Evolutionary conservation across 2,797 vertebrate genomes (phyloP), one percentile per base, ranked within the genome.

Genomic region (Taenioides sp.): DNA sequence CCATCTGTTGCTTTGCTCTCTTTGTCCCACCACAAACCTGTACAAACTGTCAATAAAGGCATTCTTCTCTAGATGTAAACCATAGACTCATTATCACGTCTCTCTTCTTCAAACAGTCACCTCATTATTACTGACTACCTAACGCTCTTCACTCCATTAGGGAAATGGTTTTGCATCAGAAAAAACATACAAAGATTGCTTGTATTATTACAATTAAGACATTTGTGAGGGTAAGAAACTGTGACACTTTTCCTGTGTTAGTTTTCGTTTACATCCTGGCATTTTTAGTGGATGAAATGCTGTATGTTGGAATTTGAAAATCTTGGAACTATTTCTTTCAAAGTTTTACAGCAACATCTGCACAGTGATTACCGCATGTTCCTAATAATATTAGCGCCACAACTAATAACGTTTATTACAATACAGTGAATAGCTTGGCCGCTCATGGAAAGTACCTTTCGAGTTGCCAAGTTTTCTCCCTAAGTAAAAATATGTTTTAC

Each of bases 31-130:
- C 90, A 92, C 92, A 89, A 90, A 89, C 82, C 69, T 92, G 91
- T 93, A 94, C 87, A 71, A 88, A 89, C 78, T 92, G 93, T 95
- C 91, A 95, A 93, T 94, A 95, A 97, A 96, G 95, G 92, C 95
- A 96, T 80, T 70, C 92, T 94, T 91, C 94, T 93, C 92, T 93
- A 92, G 87, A 87, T 93, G 86, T 83, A 71, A 88, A 82, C 78
- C 72, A 79, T 76, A 80, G 73, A 58, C 74, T 82, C 81, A 60
- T 87, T 76, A 78, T 84, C 23, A 50, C 80, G 79, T 86, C 86
- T 79, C 86, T 79, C 47, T 83, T 71, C 74, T 76, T 91, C 85
- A 85, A 89, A 87, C 88, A 88, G 11, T 87, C 88, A 90, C 87
- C 84, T 90, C 88, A 88, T 90, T 59, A 59, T 59, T 84, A 89